A percentile compares a stretch with the other conserved stretches of the same genome.
phyloP scores from a whole-genome alignment of 92 coral and sea anemone genomes.

The Siderastrea siderea region DNA sequence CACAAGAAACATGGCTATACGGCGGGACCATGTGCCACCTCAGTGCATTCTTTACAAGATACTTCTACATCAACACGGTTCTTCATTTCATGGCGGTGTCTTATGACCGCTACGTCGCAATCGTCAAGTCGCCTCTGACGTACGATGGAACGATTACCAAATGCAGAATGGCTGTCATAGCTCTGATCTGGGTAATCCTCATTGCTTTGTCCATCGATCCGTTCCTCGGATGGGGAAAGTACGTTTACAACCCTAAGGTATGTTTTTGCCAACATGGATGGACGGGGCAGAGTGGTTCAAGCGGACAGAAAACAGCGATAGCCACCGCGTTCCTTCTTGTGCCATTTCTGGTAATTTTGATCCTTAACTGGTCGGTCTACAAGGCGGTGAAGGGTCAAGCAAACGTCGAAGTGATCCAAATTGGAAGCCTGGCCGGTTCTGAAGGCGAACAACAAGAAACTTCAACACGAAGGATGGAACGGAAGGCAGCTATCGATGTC shows the following conservation, averaged over 20 bases:
- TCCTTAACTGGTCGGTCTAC: background rate
- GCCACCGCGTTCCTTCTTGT: background rate
- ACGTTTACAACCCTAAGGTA: background rate
- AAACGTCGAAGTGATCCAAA: background rate
- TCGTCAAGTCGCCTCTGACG: constrained; percentile 10
- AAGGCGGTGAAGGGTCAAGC: background rate
- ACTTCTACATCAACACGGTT: background rate
- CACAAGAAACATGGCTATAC: constrained; percentile 6
- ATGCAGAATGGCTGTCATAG: background rate
- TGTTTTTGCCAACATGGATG: constrained; percentile 6
- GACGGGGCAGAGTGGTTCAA: background rate
- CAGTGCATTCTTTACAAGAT: background rate
- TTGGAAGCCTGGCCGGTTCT: background rate
- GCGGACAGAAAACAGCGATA: too few species aligned
- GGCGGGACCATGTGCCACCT: background rate
- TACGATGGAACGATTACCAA: background rate
- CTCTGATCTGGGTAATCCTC: constrained; percentile 5
- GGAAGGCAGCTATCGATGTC: constrained; percentile 9
- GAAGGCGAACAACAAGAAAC: background rate
- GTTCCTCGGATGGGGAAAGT: background rate
- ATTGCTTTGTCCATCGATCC: background rate
- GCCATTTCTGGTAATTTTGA: background rate
- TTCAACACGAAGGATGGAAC: background rate
- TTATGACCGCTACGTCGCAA: background rate
- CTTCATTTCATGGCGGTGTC: constrained; percentile 4